Evolutionary conservation across 2,888 invertebrate genomes (phyloP).

Genomic region (Lepidocyrtinus sp.): DNA sequence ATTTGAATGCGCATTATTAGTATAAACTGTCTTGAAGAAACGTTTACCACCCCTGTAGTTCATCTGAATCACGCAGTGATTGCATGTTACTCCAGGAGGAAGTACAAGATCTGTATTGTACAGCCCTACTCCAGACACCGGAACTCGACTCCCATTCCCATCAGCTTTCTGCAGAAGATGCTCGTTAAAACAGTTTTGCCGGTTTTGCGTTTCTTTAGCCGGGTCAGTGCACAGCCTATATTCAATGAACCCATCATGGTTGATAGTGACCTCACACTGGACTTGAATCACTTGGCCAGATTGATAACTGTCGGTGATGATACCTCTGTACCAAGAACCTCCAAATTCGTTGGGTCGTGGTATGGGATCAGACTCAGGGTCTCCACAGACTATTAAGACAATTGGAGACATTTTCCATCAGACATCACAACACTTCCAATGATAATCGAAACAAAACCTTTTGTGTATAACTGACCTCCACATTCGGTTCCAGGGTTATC

Average conservation of each 20-base stretch:
- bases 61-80: constrained; percentile 69
- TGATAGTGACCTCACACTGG: constrained; percentile 72
- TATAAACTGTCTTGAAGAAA: background rate
- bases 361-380: constrained; percentile 45
- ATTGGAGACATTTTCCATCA: background rate
- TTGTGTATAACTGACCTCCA: constrained; percentile 30
- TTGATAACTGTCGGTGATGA: constrained; percentile 69
- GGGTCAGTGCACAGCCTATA: constrained; percentile 71
- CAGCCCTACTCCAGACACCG: constrained; percentile 37
- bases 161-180: constrained; percentile 71
- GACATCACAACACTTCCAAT: background rate
- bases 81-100: constrained; percentile 67
- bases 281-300: constrained; percentile 71
- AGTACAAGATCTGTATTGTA: constrained; percentile 46
- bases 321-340: constrained; percentile 67
- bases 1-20: background rate
- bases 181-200: constrained; percentile 71
- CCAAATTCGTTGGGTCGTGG: constrained; percentile 59
- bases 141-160: constrained; percentile 67
- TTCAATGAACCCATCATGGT: constrained; percentile 72
- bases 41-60: background rate
- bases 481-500: constrained; percentile 58
- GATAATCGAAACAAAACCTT: background rate
- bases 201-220: constrained; percentile 67
- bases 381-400: constrained; percentile 62